A percentile compares a stretch with the other conserved stretches of the same genome.
These are phyloP conservation scores for Cephonodes hylas DNA, from an alignment of 2,888 invertebrate species.

Conservation along the genomic window DNA sequence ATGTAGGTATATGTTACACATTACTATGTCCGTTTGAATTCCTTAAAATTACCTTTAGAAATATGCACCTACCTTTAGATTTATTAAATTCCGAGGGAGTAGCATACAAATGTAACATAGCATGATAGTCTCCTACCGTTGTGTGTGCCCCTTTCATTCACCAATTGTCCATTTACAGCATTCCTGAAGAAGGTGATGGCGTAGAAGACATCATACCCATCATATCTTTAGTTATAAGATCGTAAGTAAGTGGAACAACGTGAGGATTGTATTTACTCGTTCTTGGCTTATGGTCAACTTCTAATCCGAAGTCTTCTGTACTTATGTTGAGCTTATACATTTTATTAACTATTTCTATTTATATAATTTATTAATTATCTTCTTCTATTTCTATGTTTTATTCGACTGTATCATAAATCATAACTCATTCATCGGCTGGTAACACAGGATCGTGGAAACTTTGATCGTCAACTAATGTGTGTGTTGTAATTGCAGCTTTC, in stretches of 20 bases:
- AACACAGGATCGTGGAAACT: not conserved
- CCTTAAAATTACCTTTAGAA: not conserved
- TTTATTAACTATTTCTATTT: constrained; percentile 11
- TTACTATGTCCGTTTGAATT: not conserved
- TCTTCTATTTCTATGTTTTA: not conserved
- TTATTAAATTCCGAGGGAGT: not conserved
- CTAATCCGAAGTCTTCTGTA: constrained; percentile 4
- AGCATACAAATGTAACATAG: constrained; percentile 22
- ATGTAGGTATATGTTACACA: no score
- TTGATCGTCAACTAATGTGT: constrained; percentile 15
- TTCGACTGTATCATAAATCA: not conserved
- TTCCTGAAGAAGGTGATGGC: constrained; percentile 90
- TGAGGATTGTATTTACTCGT: not conserved
- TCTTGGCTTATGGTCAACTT: constrained; percentile 11
- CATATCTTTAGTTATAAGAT: constrained; percentile 81
- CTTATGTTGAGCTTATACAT: constrained; percentile 12
- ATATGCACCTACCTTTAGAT: not conserved
- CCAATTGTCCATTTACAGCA: constrained; percentile 82
- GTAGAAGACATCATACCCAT: constrained; percentile 72
- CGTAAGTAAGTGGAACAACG: constrained; percentile 64
- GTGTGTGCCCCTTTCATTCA: constrained; percentile 67
- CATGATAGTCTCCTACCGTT: constrained; percentile 37
- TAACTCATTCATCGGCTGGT: constrained; percentile 13
- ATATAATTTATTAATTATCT: not conserved
- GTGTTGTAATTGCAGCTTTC: constrained; percentile 84